These are phyloP conservation scores for Geococcyx californianus DNA, from an alignment of 2,113 vertebrate species.

Conservation along the genomic window DNA sequence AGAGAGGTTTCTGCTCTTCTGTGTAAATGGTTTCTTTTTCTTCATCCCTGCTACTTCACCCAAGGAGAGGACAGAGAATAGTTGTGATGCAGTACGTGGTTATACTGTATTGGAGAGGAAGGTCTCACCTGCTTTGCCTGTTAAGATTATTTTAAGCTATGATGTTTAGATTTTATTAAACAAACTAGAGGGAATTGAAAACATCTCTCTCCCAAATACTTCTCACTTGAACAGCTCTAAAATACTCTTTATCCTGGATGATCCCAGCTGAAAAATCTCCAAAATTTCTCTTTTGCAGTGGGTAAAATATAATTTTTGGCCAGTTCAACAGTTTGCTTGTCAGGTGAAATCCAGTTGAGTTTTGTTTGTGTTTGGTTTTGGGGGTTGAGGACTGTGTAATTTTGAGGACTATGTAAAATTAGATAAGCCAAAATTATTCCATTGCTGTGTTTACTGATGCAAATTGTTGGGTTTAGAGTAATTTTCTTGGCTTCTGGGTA, in stretches of 20 bases:
- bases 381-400: too few relatives aligned
- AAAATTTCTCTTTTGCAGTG: not conserved
- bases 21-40: not conserved
- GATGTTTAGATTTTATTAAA: conserved; percentile 5
- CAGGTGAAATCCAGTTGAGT: not conserved
- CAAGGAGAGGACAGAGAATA: not conserved
- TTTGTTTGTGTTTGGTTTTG: not conserved
- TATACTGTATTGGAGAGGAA: not conserved
- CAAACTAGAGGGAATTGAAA: conserved; percentile 9
- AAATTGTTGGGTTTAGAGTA: not conserved
- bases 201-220: not conserved
- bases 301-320: not conserved
- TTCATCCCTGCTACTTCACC: not conserved
- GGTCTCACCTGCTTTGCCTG: not conserved
- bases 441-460: not conserved
- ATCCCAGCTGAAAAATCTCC: not conserved
- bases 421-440: not conserved
- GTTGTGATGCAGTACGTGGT: not conserved
- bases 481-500: not conserved
- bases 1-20: not conserved
- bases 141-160: conserved; percentile 9
- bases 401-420: not conserved
- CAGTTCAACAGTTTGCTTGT: not conserved
- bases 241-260: not conserved
- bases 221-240: not conserved